phyloP scores from a whole-genome alignment of 2,113 vertebrate species.

The Lipophrys pholis region DNA sequence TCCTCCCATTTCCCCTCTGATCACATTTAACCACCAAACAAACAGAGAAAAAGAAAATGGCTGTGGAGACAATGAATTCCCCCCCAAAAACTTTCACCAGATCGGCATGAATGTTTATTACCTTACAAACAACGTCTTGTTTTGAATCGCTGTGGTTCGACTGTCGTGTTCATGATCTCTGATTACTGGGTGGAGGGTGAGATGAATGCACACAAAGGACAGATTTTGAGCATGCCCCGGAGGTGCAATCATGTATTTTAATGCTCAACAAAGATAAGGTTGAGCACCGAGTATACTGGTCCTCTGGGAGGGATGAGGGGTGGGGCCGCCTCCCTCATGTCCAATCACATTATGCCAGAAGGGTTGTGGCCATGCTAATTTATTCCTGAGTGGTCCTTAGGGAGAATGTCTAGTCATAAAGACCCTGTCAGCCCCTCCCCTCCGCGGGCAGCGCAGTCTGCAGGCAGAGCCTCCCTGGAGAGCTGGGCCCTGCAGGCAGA shows the following conservation, averaged over 20 bases:
- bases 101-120: constrained; percentile 58
- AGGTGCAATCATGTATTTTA: constrained; percentile 79
- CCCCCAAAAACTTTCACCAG: constrained; percentile 31
- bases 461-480: constrained; percentile 62
- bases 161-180: constrained; percentile 60
- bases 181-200: constrained; percentile 39
- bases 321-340: constrained; percentile 72
- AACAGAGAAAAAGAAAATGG: constrained; percentile 41
- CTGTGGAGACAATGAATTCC: constrained; percentile 27
- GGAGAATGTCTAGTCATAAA: constrained; percentile 77
- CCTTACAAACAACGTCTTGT: constrained; percentile 58
- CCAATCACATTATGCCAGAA: constrained; percentile 79
- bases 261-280: constrained; percentile 75
- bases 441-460: constrained; percentile 52
- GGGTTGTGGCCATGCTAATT: constrained; percentile 77
- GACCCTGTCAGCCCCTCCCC: constrained; percentile 76
- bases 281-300: constrained; percentile 61
- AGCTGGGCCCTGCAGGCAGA: constrained; percentile 63
- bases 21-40: constrained; percentile 54
- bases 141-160: constrained; percentile 34
- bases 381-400: constrained; percentile 79
- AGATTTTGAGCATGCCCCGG: constrained; percentile 63
- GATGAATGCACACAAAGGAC: constrained; percentile 68
- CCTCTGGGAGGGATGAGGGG: constrained; percentile 66
- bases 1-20: constrained; percentile 38